Conservation (phyloP, 2,888 invertebrate species). For the Syrista parreyssii region DNA sequence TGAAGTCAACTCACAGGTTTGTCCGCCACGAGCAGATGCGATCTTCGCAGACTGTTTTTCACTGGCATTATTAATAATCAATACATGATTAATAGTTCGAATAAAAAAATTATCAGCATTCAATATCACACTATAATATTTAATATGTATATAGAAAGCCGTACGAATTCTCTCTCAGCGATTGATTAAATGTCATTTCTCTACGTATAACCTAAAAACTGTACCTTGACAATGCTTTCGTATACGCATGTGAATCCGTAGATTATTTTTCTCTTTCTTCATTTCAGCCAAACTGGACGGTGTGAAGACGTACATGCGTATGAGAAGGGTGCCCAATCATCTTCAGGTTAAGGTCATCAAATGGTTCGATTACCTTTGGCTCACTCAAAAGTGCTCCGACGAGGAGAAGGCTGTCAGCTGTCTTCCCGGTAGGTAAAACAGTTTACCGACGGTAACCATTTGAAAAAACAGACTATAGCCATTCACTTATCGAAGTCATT, state of each 20-base stretch:
- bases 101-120: not conserved
- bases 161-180: not conserved
- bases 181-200: not conserved
- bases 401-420: conserved; percentile 96
- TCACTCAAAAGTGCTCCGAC: conserved; percentile 97
- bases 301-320: conserved; percentile 98
- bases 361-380: conserved; percentile 99
- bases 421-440: conserved; percentile 74
- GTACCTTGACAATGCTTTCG: not conserved
- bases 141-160: not conserved
- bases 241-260: too few species aligned
- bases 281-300: conserved; percentile 93
- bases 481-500: not conserved
- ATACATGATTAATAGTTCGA: not conserved
- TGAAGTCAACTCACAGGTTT: not conserved
- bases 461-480: not conserved
- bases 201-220: not conserved
- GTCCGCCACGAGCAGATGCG: not conserved
- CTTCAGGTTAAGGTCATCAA: conserved; percentile 98
- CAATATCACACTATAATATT: not conserved
- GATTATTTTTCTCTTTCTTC: not conserved
- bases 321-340: conserved; percentile 94
- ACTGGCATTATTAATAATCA: not conserved
- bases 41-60: not conserved
- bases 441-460: not conserved